Conservation (phyloP, 2,888 invertebrate species). For the Pyralis farinalis region DNA sequence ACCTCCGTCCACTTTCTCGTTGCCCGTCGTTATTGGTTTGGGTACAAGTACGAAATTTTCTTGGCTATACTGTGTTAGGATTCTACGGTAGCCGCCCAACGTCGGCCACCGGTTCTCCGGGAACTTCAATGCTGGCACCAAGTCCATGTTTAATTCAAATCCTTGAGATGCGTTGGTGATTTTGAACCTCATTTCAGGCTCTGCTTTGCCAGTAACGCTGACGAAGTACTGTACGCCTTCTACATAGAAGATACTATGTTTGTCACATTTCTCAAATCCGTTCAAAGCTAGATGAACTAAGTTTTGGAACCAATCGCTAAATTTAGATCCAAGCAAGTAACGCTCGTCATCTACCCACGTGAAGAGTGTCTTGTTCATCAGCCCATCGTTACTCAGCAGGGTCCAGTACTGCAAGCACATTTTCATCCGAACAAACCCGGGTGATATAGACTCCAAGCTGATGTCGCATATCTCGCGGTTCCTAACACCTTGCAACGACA, state of each 20-base stretch:
- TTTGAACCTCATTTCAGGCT: constrained; percentile 79
- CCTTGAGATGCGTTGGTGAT: constrained; percentile 37
- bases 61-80: constrained; percentile 36
- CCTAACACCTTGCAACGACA: constrained; percentile 63
- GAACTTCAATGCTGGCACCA: constrained; percentile 77
- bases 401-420: constrained; percentile 53
- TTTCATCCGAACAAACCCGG: constrained; percentile 67
- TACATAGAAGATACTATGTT: constrained; percentile 28
- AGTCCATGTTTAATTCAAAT: constrained; percentile 67
- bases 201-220: constrained; percentile 44
- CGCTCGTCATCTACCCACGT: constrained; percentile 56
- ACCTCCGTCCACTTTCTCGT: too few species aligned
- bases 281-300: constrained; percentile 63
- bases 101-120: constrained; percentile 61
- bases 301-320: constrained; percentile 78
- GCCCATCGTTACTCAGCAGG: constrained; percentile 38
- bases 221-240: constrained; percentile 58
- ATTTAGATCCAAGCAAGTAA: constrained; percentile 63
- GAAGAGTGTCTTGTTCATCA: constrained; percentile 49
- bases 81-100: constrained; percentile 27
- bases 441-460: constrained; percentile 45
- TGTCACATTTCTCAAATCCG: constrained; percentile 22
- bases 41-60: constrained; percentile 73
- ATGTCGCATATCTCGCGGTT: constrained; percentile 51
- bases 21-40: constrained; percentile 43